A percentile compares a stretch with the other conserved stretches of the same genome.
Evolutionary conservation across 2,797 vertebrate genomes (phyloP).

Genomic region (Tapera naevia): DNA sequence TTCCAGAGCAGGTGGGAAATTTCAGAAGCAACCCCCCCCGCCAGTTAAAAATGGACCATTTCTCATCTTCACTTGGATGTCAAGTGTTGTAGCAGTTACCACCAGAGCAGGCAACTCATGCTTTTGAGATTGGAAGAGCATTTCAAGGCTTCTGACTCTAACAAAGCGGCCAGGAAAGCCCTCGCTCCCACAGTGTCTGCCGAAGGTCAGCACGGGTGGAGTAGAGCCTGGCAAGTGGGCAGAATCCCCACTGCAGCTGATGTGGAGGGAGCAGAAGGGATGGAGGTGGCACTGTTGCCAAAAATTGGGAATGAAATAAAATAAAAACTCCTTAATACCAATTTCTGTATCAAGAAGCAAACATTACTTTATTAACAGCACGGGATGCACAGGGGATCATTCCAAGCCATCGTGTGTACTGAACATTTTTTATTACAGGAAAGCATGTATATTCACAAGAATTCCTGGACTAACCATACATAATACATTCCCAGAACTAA

Average conservation of each 20-base stretch:
- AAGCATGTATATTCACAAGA: too few relatives aligned
- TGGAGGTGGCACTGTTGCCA: not conserved
- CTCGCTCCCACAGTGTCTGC: conserved; percentile 30
- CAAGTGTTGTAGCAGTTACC: not conserved
- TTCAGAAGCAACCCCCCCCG: not conserved
- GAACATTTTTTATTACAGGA: too few relatives aligned
- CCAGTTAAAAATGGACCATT: not conserved
- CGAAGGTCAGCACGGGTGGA: conserved; percentile 38
- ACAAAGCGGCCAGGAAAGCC: not conserved
- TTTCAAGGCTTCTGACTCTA: not conserved
- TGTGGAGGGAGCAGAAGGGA: conserved; percentile 42
- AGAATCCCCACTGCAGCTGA: conserved; percentile 38
- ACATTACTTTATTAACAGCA: too few relatives aligned
- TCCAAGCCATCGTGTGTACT: too few relatives aligned
- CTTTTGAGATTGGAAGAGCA: not conserved
- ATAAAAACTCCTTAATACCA: too few relatives aligned
- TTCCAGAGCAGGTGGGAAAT: not conserved
- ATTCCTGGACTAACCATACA: too few relatives aligned
- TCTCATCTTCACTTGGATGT: not conserved
- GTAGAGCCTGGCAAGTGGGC: conserved; percentile 54
- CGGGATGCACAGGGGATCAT: too few relatives aligned
- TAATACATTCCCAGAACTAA: too few relatives aligned
- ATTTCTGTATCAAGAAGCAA: too few relatives aligned
- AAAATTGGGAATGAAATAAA: too few relatives aligned
- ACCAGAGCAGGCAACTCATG: not conserved